A percentile compares a stretch with the other conserved stretches of the same genome.
Conservation (phyloP, 2,888 invertebrate species). For the Dimorphilus gyrociliatus region DNA sequence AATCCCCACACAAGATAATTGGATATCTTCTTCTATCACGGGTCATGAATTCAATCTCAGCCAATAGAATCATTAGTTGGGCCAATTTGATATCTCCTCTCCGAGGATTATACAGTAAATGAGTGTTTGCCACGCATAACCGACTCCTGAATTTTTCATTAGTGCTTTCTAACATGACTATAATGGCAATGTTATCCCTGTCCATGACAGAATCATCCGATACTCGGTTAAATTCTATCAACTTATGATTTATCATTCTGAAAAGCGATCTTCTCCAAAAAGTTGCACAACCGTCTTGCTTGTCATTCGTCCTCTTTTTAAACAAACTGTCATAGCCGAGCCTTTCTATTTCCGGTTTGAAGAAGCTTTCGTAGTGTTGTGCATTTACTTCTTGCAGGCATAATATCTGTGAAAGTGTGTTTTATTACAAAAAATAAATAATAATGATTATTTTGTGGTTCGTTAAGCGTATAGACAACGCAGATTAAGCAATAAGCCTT, state of each 20-base stretch:
- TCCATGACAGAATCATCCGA: constrained; percentile 51
- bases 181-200: constrained; percentile 70
- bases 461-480: not conserved
- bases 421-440: no score
- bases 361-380: constrained; percentile 51
- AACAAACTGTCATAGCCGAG: constrained; percentile 58
- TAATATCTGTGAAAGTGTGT: constrained; percentile 47
- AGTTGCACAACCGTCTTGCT: constrained; percentile 77
- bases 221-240: no score
- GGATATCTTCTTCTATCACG: constrained; percentile 46
- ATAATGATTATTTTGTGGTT: no score
- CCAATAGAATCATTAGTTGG: constrained; percentile 64
- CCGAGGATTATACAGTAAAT: constrained; percentile 75
- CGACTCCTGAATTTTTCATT: constrained; percentile 19
- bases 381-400: constrained; percentile 80
- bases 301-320: constrained; percentile 57
- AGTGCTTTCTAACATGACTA: constrained; percentile 49
- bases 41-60: constrained; percentile 47
- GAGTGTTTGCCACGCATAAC: constrained; percentile 74
- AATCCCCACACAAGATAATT: constrained; percentile 75
- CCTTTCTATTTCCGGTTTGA: constrained; percentile 37
- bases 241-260: no score
- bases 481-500: constrained; percentile 15
- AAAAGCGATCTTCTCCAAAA: constrained; percentile 57
- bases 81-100: constrained; percentile 75